Conservation (phyloP, 2,797 vertebrate genomes). For the Catamblyrhynchus diadema region DNA sequence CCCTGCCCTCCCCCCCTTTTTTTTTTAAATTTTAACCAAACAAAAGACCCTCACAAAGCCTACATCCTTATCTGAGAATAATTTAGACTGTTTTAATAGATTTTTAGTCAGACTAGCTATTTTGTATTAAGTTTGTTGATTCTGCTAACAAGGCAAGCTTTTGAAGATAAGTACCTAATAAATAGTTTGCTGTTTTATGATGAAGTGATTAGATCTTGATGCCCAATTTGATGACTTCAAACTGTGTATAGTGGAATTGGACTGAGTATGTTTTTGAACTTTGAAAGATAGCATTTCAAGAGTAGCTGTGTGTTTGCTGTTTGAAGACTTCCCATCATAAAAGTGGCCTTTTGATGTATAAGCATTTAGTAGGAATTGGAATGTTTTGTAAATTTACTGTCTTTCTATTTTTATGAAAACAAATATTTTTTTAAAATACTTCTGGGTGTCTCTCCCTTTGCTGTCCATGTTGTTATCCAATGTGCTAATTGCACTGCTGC, state of each 20-base stretch:
- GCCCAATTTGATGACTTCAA: not conserved
- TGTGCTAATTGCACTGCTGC: not conserved
- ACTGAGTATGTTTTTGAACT: not conserved
- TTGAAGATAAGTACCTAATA: not conserved
- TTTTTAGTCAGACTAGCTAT: not conserved
- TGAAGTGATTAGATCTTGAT: not conserved
- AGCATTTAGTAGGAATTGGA: not conserved
- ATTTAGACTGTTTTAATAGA: not conserved
- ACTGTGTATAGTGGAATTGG: not conserved
- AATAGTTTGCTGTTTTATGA: not conserved
- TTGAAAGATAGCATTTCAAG: not conserved
- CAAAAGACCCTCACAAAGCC: not conserved
- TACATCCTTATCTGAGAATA: not conserved
- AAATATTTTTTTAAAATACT: not conserved
- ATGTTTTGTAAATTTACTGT: not conserved
- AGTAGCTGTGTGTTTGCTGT: not conserved
- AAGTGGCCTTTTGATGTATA: not conserved
- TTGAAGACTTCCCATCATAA: not conserved
- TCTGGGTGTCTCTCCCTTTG: not conserved
- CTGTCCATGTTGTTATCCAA: not conserved
- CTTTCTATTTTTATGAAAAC: not conserved
- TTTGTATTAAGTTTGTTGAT: not conserved
- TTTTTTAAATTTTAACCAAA: not conserved
- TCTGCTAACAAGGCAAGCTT: not conserved
- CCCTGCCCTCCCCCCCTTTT: accelerated